Conservation (phyloP, 2,113 vertebrate genomes). For the Scomber japonicus region DNA sequence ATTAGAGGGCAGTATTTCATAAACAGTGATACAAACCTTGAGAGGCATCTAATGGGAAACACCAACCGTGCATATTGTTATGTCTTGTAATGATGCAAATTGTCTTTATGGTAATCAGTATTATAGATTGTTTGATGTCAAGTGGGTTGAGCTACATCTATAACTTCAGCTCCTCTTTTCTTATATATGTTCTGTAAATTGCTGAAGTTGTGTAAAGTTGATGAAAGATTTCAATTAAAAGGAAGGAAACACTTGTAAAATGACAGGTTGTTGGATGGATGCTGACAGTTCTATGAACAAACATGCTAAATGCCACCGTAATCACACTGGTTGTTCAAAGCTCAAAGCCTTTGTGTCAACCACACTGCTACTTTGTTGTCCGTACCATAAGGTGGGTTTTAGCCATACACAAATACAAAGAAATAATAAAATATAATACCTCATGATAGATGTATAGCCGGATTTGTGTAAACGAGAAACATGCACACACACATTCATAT, state of each 20-base stretch:
- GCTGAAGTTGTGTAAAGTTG: background rate
- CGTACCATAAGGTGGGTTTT: background rate
- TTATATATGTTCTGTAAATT: no score
- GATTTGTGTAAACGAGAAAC: background rate
- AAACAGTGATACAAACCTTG: background rate
- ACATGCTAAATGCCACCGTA: no score
- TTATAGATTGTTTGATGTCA: background rate
- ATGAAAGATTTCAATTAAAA: no score
- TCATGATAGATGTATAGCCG: no score
- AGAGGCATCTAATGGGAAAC: background rate
- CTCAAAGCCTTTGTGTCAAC: no score
- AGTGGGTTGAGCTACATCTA: background rate
- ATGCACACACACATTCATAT: background rate
- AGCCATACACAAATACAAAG: background rate
- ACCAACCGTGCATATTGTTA: no score
- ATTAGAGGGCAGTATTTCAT: slow-evolving; percentile 52
- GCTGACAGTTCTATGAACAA: no score
- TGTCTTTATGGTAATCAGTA: background rate
- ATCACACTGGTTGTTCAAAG: background rate
- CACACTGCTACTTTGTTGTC: background rate
- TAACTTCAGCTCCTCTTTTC: no score
- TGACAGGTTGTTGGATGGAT: no score
- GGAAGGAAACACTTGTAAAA: no score
- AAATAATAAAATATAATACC: background rate
- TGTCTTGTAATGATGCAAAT: background rate